Conservation (phyloP, 2,113 vertebrate genomes). For the Oncorhynchus masou region DNA sequence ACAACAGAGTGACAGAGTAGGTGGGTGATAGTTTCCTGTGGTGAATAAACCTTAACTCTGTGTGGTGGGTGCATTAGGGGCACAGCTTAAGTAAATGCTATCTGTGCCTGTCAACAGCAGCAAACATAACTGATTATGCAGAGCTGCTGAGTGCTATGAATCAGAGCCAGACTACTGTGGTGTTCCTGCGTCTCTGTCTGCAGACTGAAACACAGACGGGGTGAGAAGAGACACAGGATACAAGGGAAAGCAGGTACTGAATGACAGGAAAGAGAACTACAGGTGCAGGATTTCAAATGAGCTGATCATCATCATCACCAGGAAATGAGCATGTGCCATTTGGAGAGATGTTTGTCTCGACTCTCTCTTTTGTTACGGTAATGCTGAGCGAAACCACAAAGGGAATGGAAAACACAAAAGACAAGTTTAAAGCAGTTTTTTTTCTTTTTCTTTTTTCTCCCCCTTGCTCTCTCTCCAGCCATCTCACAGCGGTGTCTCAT, state of each 20-base stretch:
- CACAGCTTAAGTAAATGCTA: slow-evolving; percentile 55
- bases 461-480: slow-evolving; percentile 46
- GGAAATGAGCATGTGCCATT: slow-evolving; percentile 8
- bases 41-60: slow-evolving; percentile 48
- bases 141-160: slow-evolving; percentile 57
- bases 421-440: slow-evolving; percentile 50
- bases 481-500: slow-evolving; percentile 75
- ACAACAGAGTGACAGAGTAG: slow-evolving; percentile 60
- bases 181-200: slow-evolving; percentile 37
- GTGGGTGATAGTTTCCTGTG: slow-evolving; percentile 67
- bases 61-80: slow-evolving; percentile 37
- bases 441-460: slow-evolving; percentile 19
- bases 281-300: slow-evolving; percentile 32
- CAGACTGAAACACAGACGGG: slow-evolving; percentile 26
- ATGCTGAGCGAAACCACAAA: slow-evolving; percentile 23
- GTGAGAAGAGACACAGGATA: slow-evolving; percentile 34
- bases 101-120: slow-evolving; percentile 47
- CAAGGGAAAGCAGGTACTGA: slow-evolving; percentile 41
- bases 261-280: slow-evolving; percentile 37
- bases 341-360: background rate
- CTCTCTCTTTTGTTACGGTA: slow-evolving; percentile 6
- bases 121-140: slow-evolving; percentile 49
- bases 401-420: slow-evolving; percentile 36
- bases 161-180: slow-evolving; percentile 50
- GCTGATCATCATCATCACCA: background rate